Base-by-base conservation (phyloP, 35 echinoderm and acorn worm genomes). In the Apostichopus parvimensis region DNA sequence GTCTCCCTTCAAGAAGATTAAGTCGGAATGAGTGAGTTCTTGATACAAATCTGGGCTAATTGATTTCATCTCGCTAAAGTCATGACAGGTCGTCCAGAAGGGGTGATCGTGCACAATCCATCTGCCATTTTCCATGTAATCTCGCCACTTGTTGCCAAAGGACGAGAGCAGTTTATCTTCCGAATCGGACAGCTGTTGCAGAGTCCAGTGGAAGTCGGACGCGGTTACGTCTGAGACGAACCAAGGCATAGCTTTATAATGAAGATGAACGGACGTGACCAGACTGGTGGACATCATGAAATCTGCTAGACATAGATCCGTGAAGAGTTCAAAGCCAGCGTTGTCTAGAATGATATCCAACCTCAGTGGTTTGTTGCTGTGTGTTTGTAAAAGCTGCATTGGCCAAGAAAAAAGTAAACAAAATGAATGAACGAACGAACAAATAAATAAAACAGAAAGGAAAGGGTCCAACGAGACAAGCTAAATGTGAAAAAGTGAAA, bases 221-320 rank as follows among this genome's bases (percentile, higher is more conserved):
- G 88, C 62, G 34, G 91, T 92, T 6, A 99, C 97, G 79, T 99
- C 97, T 8, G 95, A 96, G 6, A 99, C 92, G 79, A 99, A 99
- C 97, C 97, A 99, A 17, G 97, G 97, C 97, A 99, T 99, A 1
- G 91, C 93, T 84, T 99, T 99, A 72, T 93, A 92, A 66, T 96
- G 95, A 53, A 99, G 61, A 88, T 96, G 90, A 20, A 94, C 91
- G 7, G 87, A 90, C 55, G 96, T 79, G 5, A 91, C 92, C 7
- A 94, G 79, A 68, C 53, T 60, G 34, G 88, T 79, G 6, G 88
- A 62, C 53, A 93, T 28, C 18, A 94, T 14, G 82, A 80, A 96
- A n/a, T 99, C 97, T 0, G 93, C 95, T 53, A 99, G 87, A 65
- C 95, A 96, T 34, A 99, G 91, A 79, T 99, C 97, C 15, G 95